These are phyloP conservation scores for Rambutsinella grinnellia DNA, from an alignment of 2,888 invertebrate species.

Conservation along the genomic window DNA sequence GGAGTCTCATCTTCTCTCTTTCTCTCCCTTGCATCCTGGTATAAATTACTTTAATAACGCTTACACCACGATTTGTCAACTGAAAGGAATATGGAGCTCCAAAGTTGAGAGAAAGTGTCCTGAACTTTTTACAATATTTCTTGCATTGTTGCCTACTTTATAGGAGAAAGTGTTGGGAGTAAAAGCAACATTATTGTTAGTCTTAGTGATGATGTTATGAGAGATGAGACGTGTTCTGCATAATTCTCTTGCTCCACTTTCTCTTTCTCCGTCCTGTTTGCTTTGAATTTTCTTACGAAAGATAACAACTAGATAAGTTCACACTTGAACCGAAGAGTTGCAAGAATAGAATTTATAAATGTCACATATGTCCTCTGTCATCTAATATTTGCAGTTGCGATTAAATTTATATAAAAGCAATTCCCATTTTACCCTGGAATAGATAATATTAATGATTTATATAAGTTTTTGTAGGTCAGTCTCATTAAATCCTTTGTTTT, in stretches of 20 bases:
- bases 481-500: too few relatives aligned
- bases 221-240: constrained; percentile 12
- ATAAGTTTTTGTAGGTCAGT: too few relatives aligned
- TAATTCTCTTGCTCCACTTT: neutral
- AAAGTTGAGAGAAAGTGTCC: neutral
- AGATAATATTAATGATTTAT: too few relatives aligned
- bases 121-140: neutral
- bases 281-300: constrained; percentile 8
- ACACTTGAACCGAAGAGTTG: neutral
- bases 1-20: neutral
- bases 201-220: neutral
- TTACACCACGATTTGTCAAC: constrained; percentile 39
- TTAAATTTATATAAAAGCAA: too few relatives aligned
- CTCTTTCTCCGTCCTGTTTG: constrained; percentile 16
- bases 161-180: neutral
- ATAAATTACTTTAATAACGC: constrained; percentile 48
- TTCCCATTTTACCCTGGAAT: too few relatives aligned
- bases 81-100: neutral
- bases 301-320: neutral
- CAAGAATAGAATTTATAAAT: constrained; percentile 29
- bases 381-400: constrained; percentile 21
- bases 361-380: constrained; percentile 27
- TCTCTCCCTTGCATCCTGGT: constrained; percentile 4
- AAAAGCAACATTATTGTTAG: neutral
- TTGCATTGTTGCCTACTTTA: neutral